These are phyloP conservation scores for Chelon auratus DNA, from an alignment of 2,797 vertebrate genomes.

Conservation along the genomic window DNA sequence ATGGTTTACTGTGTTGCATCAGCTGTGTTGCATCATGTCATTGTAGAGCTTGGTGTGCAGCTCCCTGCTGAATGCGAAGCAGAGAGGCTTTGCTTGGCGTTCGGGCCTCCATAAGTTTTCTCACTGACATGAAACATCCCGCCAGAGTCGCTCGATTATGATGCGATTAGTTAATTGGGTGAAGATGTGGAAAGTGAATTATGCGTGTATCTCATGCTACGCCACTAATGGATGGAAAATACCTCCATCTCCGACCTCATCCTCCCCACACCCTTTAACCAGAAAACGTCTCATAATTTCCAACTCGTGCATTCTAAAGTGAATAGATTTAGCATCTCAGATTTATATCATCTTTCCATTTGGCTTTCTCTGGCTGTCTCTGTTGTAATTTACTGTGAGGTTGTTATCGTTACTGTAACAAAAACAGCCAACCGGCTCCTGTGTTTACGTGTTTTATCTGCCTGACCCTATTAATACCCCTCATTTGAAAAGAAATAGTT, in stretches of 20 bases:
- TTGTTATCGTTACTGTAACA: conserved; percentile 77
- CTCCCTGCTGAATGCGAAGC: neutral
- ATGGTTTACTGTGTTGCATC: conserved; percentile 35
- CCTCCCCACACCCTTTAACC: conserved; percentile 73
- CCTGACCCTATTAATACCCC: conserved; percentile 48
- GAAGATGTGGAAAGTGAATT: conserved; percentile 82
- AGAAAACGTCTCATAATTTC: conserved; percentile 74
- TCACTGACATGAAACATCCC: conserved; percentile 60
- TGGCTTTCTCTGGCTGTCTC: conserved; percentile 59
- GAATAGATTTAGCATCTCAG: conserved; percentile 75
- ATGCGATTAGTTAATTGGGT: conserved; percentile 81
- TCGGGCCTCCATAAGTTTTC: conserved; percentile 45
- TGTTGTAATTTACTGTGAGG: conserved; percentile 69
- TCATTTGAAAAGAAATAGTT: conserved; percentile 41
- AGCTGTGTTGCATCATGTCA: conserved; percentile 35
- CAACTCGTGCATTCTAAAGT: conserved; percentile 69
- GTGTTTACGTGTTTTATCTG: conserved; percentile 62
- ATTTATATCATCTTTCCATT: conserved; percentile 82
- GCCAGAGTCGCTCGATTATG: conserved; percentile 65
- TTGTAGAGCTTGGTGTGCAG: conserved; percentile 1
- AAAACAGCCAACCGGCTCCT: conserved; percentile 70
- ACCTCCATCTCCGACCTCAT: conserved; percentile 71
- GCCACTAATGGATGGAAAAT: conserved; percentile 82
- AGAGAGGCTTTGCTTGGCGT: neutral
- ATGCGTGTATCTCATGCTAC: conserved; percentile 73